Evolutionary conservation across 2,888 invertebrate genomes (phyloP), one percentile per base, ranked within the genome.

Genomic region (Furcula furcula): DNA sequence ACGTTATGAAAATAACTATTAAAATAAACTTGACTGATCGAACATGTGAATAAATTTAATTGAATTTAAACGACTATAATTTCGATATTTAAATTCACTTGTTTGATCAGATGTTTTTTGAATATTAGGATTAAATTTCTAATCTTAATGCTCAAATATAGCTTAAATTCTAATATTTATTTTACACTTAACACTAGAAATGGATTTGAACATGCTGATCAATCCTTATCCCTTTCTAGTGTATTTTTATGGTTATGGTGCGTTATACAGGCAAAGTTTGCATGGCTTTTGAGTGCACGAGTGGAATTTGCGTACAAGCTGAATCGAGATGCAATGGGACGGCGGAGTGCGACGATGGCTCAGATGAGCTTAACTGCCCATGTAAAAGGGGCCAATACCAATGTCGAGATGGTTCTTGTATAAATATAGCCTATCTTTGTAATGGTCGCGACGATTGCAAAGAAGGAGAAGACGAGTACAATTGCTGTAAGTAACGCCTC

Each of bases 331-430:
- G 91, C 76, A 90, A 93, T 65, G 83, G 87, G 31, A 80, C 76
- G 11, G 50, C 38, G 37, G 90, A 91, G 55, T 91, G 91, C 65
- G 48, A 63, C 36, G 91, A 93, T 62, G 75, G 71, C 18, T 88
- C 90, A 4, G 88, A 87, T 39, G 88, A 88, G 64, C 48, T 32
- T 29, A 66, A 69, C 48, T 88, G 88, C 49, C 71, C 79, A 38
- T 86, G 87, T 66, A 85, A 80, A 66, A 68, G 85, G 38, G 91
- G 83, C 37, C 77, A 91, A 61, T 90, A 89, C 67, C 73, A 73
- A 31, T 93, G 93, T 73, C 81, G 92, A 56, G 91, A 93, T 60
- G 92, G 92, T 46, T 78, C 90, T 65, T 94, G 94, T 79, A 90
- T 94, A 71, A 87, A 90, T 61, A 78, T 87, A 52, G 87, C 88